Evolutionary conservation across 2,888 invertebrate species (phyloP), one percentile per base, ranked within the genome.

Genomic region (Proisotoma minuta): DNA sequence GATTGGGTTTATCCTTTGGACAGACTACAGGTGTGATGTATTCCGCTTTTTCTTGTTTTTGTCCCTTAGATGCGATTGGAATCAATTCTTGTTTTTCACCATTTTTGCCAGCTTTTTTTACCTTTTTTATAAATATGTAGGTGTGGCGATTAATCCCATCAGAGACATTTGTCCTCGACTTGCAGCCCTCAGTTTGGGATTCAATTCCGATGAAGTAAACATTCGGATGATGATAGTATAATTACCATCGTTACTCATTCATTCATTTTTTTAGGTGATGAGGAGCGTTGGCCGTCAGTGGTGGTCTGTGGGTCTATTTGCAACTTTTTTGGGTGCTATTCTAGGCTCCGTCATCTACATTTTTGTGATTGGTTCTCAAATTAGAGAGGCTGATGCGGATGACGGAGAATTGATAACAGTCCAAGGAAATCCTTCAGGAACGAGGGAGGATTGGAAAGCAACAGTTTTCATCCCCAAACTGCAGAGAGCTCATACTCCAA

Each of bases 131-230:
- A n/a, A n/a, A n/a, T n/a, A n/a, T n/a, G n/a, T n/a, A n/a, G n/a
- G 15, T 8, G 34, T 34, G 8, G 34, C 34, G 8, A 78, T 83
- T 67, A 84, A 84, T 74, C 84, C 84, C 1, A 84, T 84, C 22
- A 75, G 84, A 61, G 84, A 84, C 74, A 75, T 84, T 18, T 76
- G 78, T 0, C 84, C 84, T 0, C 74, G 83, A 59, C 72, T 83
- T 18, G 81, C 83, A 74, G 79, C 81, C 0, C 72, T 77, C n/a
- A 70, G 80, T 1, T 78, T 79, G 15, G 82, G 82, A 10, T n/a
- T n/a, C n/a, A n/a, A n/a, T n/a, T n/a, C n/a, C n/a, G n/a, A n/a
- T n/a, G n/a, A n/a, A n/a, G n/a, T n/a, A n/a, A 75, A 76, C 26
- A 76, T 3, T 34, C 59, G 43, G 57, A 69, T 63, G 18, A 63